Conservation (phyloP, 2,888 invertebrate genomes). For the Hoplodrina blanda region DNA sequence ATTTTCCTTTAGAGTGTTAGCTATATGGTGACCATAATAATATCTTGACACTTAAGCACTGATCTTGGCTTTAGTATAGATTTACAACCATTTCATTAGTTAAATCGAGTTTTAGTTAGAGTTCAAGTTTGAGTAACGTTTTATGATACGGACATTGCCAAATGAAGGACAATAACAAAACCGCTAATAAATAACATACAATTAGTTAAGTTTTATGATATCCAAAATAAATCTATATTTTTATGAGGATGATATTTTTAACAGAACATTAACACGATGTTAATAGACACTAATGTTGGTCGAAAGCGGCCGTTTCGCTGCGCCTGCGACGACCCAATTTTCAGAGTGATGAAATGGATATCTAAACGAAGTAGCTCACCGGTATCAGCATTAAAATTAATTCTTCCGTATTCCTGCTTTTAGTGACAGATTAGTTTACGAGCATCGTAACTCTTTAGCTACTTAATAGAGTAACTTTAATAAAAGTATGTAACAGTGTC, state of each 20-base stretch:
- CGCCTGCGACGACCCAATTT: constrained; percentile 74
- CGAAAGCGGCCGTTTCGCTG: constrained; percentile 65
- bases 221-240: constrained; percentile 66
- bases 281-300: constrained; percentile 83
- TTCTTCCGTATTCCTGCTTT: constrained; percentile 75
- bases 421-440: constrained; percentile 78
- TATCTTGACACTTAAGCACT: too few species aligned
- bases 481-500: constrained; percentile 50
- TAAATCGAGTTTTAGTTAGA: neutral
- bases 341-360: constrained; percentile 76
- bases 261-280: constrained; percentile 80
- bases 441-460: constrained; percentile 69
- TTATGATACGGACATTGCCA: constrained; percentile 3
- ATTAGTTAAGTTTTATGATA: constrained; percentile 67
- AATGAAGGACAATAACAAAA: constrained; percentile 51
- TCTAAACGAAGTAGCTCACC: constrained; percentile 70
- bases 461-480: constrained; percentile 66
- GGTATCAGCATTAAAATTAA: constrained; percentile 75
- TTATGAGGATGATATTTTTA: constrained; percentile 76
- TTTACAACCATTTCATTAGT: neutral
- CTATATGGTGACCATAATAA: neutral
- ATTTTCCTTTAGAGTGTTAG: neutral
- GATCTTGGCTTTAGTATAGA: neutral
- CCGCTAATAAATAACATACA: constrained; percentile 56
- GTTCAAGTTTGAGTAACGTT: neutral